Evolutionary conservation across 2,797 vertebrate species (phyloP), one percentile per base, ranked within the genome.

Genomic region (Rhodeus uyekii): DNA sequence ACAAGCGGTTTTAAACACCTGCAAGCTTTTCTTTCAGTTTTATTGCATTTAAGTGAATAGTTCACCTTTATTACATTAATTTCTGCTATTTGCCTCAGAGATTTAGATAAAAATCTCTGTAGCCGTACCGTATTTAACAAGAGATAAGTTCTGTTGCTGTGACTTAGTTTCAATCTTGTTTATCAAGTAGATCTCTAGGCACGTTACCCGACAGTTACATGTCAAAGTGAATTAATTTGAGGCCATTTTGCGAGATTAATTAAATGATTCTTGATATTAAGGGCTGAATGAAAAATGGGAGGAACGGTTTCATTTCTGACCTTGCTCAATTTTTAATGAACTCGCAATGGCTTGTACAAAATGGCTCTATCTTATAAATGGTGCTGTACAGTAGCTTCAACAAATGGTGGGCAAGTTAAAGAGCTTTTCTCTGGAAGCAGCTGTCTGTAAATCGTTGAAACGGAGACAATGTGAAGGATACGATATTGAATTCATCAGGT

Each of bases 291-390:
- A 94, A 89, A 91, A 94, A 95, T 94, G 92, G 90, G 89, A 86
- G 90, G 88, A 92, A 86, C 85, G 87, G 90, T 91, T 93, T 93
- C 90, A 94, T 94, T 94, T 91, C 91, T 94, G 93, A 94, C 94
- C 94, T 93, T 92, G 91, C 87, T 95, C 79, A 94, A 95, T 95
- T 93, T 93, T 95, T 95, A 92, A 95, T 94, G 91, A 94, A 92
- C 92, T 91, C 88, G 83, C 89, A 90, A 89, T 81, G 84, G 90
- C 83, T 87, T 89, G 88, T 90, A 90, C 89, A 86, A 86, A 88
- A 89, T 92, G 84, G 76, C 84, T 88, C n/a, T 82, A 63, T 85
- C 89, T 93, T 90, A 93, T 92, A 93, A 94, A 93, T 91, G 90
- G 90, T 89, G 86, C 90, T 88, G 89, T 87, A 89, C 83, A 87